phyloP scores from a whole-genome alignment of 1,140 invertebrate species.

The Listronotus bonariensis region DNA sequence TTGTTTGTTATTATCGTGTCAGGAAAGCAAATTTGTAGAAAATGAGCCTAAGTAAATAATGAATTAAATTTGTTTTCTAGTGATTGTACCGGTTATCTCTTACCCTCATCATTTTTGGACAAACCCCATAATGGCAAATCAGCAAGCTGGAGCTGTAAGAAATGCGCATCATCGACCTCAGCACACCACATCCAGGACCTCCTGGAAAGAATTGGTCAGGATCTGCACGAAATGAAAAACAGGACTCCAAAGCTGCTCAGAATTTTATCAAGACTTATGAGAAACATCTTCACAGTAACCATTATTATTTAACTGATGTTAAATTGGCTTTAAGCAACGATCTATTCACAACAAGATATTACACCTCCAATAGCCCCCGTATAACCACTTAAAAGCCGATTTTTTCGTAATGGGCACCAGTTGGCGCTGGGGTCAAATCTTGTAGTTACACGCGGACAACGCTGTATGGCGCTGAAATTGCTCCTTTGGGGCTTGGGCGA shows the following conservation, averaged over 20 bases:
- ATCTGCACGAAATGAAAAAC: conserved; percentile 69
- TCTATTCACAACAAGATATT: too few species aligned
- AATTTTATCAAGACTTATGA: conserved; percentile 66
- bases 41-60: neutral
- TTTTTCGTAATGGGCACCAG: too few species aligned
- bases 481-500: too few species aligned
- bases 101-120: conserved; percentile 61
- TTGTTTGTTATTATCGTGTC: too few species aligned
- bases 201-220: conserved; percentile 66
- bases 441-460: too few species aligned
- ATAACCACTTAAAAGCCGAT: too few species aligned
- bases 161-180: conserved; percentile 61
- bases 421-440: too few species aligned
- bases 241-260: conserved; percentile 62
- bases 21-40: too few species aligned
- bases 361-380: too few species aligned
- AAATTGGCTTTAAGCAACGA: too few species aligned
- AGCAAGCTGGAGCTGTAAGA: conserved; percentile 58
- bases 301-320: conserved; percentile 77
- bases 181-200: conserved; percentile 62
- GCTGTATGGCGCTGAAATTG: too few species aligned
- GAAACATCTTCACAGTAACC: conserved; percentile 67
- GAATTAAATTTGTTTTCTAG: conserved; percentile 56
- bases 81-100: conserved; percentile 60
- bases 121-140: conserved; percentile 46